phyloP scores from a whole-genome alignment of 2,888 invertebrate genomes.

The Rhamnusium bicolor region DNA sequence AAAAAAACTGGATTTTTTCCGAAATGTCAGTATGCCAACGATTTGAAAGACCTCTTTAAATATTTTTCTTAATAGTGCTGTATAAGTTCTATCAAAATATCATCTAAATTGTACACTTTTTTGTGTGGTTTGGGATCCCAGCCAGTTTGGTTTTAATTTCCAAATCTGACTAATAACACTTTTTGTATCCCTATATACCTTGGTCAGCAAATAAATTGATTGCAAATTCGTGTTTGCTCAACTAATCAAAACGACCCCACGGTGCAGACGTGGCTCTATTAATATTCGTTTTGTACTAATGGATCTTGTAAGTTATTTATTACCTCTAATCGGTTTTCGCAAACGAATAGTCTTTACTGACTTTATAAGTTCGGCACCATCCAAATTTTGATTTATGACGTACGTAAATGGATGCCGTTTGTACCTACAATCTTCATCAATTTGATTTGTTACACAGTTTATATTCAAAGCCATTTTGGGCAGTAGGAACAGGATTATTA shows the following conservation, averaged over 20 bases:
- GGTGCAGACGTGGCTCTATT: conserved; percentile 58
- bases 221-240: conserved; percentile 55
- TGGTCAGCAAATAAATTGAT: conserved; percentile 55
- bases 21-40: no score
- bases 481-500: background rate
- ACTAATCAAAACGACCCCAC: conserved; percentile 44
- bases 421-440: conserved; percentile 33
- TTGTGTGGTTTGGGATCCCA: no score
- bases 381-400: conserved; percentile 57
- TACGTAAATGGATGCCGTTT: conserved; percentile 28
- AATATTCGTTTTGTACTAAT: conserved; percentile 68
- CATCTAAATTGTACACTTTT: no score
- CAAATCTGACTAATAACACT: no score
- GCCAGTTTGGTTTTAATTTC: no score
- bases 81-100: no score
- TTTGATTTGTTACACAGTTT: conserved; percentile 27
- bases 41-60: no score
- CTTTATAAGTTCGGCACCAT: conserved; percentile 53
- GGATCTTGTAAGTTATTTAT: conserved; percentile 67
- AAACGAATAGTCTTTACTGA: conserved; percentile 54
- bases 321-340: conserved; percentile 60
- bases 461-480: conserved; percentile 7
- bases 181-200: background rate
- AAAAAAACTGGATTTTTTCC: no score
- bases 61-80: no score